Evolutionary conservation across 2,888 invertebrate genomes (phyloP), one percentile per base, ranked within the genome.

Genomic region (Brenthis daphne): DNA sequence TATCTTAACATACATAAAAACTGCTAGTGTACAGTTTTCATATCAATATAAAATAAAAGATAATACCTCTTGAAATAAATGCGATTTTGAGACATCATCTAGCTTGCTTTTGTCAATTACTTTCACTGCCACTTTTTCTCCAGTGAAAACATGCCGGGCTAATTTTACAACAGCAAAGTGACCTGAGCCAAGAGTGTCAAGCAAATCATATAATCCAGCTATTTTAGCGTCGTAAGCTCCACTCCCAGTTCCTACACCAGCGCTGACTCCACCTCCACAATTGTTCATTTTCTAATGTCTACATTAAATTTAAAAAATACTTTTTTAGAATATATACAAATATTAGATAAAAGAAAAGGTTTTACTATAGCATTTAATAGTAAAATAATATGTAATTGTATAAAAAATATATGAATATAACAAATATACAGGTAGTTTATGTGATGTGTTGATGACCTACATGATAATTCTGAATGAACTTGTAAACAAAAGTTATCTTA

Each of bases 161-260:
- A 98, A 93, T 93, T 99, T 99, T 57, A 99, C 99, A 74, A 99
- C 98, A 73, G 99, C 99, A 94, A 99, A 99, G 93, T 99, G 99
- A 70, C 99, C 99, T 72, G 98, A 96, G 60, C 99, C 99, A 69
- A 99, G 95, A 5, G 99, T 99, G 87, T 98, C 98, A 88, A 98
- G 97, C 85, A 99, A 94, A 92, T 99, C 99, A 90, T 99, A 99
- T 64, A 99, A 94, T 68, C 99, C 99, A 79, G 98, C 98, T 85
- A 98, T 98, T 94, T 98, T 97, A 74, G 97, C 95, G 90, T 97
- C 96, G 86, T 96, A 96, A 70, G 94, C 93, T 57, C 94, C 91
- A 74, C 94, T 86, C 47, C 83, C 85, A 51, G 82, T 77, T 53
- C 84, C 84, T 68, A 85, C 78, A 54, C 84, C 84, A 47, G 80